Base-by-base conservation (phyloP, 2,113 vertebrate genomes). In the Colinus virginianus region DNA sequence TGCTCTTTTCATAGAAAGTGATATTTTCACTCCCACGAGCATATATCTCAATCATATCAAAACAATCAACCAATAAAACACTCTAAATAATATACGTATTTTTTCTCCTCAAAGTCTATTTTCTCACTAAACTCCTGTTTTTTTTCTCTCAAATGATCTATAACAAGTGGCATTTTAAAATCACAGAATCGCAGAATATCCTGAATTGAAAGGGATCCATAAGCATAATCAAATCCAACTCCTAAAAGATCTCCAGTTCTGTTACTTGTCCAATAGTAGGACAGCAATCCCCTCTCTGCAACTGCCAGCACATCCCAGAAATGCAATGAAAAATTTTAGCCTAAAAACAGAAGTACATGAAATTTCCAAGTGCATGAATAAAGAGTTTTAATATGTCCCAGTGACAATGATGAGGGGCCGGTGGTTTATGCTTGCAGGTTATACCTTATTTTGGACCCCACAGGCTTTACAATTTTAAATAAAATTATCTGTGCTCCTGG, bases 11-110 rank as follows among this genome's bases (percentile, higher is more conserved):
- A 67, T 23, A 68, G 30, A 78, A 11, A 69, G 75, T 36, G 32
- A 25, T 3, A 30, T 88, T 90, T 91, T 78, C 76, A 58, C 42
- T 68, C 32, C 81, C 58, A 2, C 59, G 55, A 84, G 43, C 18
- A 17, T 64, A 15, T 72, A 87, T 84, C 82, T 92, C 75, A 87
- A 43, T 84, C 38, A 84, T 84, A 77, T 82, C 49, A 82, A 93
- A 94, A 26, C 14, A 28, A 67, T 7, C 78, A 19, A 76, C 62
- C 49, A 74, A 45, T 82, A 42, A 93, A 84, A 53, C 25, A 49
- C 25, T 82, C 45, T 32, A 78, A 94, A 84, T 58, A 68, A 32
- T 45, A 0, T 0, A 6, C 58, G 5, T 58, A 80, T 45, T 80
- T 89, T 36, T 43, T 25, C 79, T 84, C 48, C 32, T 90, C 48